Conservation (phyloP, 2,113 vertebrate species). For the Dendropsophus ebraccatus region DNA sequence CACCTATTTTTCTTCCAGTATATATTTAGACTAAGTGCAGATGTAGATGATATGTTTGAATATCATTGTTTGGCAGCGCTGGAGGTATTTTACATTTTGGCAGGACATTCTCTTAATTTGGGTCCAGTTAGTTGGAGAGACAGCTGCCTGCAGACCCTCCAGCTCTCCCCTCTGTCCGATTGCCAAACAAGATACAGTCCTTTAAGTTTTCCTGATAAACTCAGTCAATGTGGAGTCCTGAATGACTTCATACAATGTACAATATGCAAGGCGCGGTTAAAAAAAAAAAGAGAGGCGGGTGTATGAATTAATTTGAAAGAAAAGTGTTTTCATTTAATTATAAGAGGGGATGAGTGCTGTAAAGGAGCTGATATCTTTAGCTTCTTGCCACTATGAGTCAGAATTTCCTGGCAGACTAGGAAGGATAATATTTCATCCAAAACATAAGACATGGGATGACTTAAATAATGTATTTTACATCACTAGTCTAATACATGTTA, state of each 20-base stretch:
- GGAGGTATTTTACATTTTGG: conserved; percentile 25
- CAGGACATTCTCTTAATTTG: conserved; percentile 43
- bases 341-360: background rate
- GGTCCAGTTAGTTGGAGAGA: conserved; percentile 37
- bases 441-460: conserved; percentile 18
- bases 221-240: background rate
- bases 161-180: background rate
- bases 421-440: background rate
- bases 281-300: background rate
- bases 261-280: background rate
- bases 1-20: background rate
- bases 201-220: background rate
- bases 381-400: conserved; percentile 29
- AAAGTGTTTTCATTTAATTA: background rate
- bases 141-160: conserved; percentile 17
- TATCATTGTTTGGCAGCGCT: conserved; percentile 29
- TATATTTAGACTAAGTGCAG: conserved; percentile 15
- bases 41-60: conserved; percentile 6
- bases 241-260: background rate
- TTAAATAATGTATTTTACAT: conserved; percentile 31
- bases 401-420: conserved; percentile 27
- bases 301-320: background rate
- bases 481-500: background rate
- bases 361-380: conserved; percentile 19
- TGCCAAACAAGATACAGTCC: conserved; percentile 11